phyloP scores from a whole-genome alignment of 2,113 vertebrate species.

The Anhinga anhinga region DNA sequence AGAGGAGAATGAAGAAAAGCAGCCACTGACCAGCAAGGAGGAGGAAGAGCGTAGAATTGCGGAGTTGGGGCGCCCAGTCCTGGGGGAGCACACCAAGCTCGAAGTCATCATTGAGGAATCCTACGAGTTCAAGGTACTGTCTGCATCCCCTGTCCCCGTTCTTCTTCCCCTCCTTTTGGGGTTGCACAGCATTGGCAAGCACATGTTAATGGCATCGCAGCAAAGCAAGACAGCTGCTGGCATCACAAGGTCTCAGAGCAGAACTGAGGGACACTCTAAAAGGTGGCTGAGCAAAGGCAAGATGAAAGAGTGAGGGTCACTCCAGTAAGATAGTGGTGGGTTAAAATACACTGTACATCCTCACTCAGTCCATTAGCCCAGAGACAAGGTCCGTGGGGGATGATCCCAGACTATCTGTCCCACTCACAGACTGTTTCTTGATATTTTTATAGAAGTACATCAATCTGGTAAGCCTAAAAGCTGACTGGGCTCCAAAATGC shows the following conservation, averaged over 20 bases:
- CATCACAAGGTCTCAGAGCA: background rate
- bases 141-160: background rate
- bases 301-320: background rate
- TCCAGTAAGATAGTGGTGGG: background rate
- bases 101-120: slow-evolving; percentile 96
- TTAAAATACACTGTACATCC: background rate
- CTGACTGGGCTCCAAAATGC: background rate
- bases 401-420: background rate
- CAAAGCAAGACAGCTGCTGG: background rate
- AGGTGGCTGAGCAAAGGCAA: background rate
- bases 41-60: slow-evolving; percentile 89
- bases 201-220: background rate
- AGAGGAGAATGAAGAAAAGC: slow-evolving; percentile 83
- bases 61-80: slow-evolving; percentile 86
- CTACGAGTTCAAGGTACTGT: slow-evolving; percentile 93
- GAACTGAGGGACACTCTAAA: background rate
- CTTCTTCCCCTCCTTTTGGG: background rate
- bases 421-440: background rate
- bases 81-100: slow-evolving; percentile 88
- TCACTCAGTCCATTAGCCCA: background rate
- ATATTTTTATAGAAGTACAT: background rate
- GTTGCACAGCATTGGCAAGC: background rate
- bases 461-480: background rate
- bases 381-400: background rate
- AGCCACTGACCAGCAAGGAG: slow-evolving; percentile 83